These are phyloP conservation scores for Tiliacea citrago DNA, from an alignment of 2,888 invertebrate genomes.

Conservation along the genomic window DNA sequence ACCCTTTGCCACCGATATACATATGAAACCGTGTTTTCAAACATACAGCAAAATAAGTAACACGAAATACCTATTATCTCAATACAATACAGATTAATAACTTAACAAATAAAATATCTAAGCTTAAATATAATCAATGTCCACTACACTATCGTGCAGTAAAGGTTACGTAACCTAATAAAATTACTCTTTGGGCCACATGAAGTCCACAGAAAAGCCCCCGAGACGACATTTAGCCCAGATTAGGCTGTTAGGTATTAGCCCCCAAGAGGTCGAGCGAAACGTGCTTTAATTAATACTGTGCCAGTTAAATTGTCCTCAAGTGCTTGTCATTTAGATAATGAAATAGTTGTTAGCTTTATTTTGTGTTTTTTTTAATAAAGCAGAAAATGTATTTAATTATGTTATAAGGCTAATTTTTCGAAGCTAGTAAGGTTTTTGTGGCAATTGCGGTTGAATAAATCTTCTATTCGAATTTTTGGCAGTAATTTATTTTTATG, in stretches of 20 bases:
- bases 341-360: slow-evolving; percentile 7
- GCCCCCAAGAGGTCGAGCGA: slow-evolving; percentile 17
- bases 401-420: neutral
- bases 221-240: slow-evolving; percentile 45
- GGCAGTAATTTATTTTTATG: neutral
- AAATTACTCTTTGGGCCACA: slow-evolving; percentile 46
- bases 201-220: slow-evolving; percentile 45
- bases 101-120: too few relatives aligned
- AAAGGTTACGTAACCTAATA: slow-evolving; percentile 25
- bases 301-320: slow-evolving; percentile 7
- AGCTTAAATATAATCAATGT: neutral
- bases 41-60: too few relatives aligned
- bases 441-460: neutral
- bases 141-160: slow-evolving; percentile 33
- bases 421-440: neutral
- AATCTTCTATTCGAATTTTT: neutral
- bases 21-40: too few relatives aligned
- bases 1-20: too few relatives aligned
- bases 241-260: slow-evolving; percentile 33
- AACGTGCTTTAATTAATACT: slow-evolving; percentile 34
- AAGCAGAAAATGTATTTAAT: neutral
- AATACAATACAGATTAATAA: too few relatives aligned
- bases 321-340: slow-evolving; percentile 23
- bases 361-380: neutral
- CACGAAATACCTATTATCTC: too few relatives aligned